These are phyloP conservation scores for Serripes groenlandicus DNA, from an alignment of 2,888 invertebrate species.

Conservation along the genomic window DNA sequence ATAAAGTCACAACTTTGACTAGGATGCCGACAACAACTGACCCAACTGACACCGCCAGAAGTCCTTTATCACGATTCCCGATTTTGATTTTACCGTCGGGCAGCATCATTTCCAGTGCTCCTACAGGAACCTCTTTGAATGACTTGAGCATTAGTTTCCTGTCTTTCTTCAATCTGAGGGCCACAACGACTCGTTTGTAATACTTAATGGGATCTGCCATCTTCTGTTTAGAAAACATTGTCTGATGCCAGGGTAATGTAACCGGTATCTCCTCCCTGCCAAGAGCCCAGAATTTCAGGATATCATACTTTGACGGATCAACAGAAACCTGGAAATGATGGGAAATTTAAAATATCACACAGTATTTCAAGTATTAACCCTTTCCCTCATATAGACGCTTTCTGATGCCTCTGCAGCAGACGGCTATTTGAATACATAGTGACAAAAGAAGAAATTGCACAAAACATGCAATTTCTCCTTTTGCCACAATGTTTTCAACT, in stretches of 20 bases:
- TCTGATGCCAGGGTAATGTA: slow-evolving; percentile 68
- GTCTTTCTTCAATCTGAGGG: slow-evolving; percentile 83
- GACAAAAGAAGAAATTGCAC: neutral
- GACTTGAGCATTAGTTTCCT: slow-evolving; percentile 85
- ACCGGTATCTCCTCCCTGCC: slow-evolving; percentile 78
- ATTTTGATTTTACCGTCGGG: slow-evolving; percentile 84
- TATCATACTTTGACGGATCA: slow-evolving; percentile 82
- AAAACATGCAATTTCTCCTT: neutral
- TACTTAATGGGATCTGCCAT: slow-evolving; percentile 73
- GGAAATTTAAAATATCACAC: slow-evolving; percentile 10
- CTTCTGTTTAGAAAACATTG: slow-evolving; percentile 56
- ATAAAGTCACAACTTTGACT: slow-evolving; percentile 79
- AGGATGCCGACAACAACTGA: slow-evolving; percentile 77
- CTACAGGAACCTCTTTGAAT: slow-evolving; percentile 85
- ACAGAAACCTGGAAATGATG: slow-evolving; percentile 83
- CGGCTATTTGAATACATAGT: neutral
- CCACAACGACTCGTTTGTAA: slow-evolving; percentile 85
- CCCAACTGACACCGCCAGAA: slow-evolving; percentile 72
- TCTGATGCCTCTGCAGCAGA: neutral
- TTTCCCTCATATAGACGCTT: neutral
- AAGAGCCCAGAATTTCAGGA: slow-evolving; percentile 84
- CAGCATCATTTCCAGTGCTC: slow-evolving; percentile 82
- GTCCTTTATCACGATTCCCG: slow-evolving; percentile 76
- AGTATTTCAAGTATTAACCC: too few relatives aligned
- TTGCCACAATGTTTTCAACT: neutral